These are phyloP conservation scores for Kryptopterus vitreolus DNA, from an alignment of 2,797 vertebrate species.

Conservation along the genomic window DNA sequence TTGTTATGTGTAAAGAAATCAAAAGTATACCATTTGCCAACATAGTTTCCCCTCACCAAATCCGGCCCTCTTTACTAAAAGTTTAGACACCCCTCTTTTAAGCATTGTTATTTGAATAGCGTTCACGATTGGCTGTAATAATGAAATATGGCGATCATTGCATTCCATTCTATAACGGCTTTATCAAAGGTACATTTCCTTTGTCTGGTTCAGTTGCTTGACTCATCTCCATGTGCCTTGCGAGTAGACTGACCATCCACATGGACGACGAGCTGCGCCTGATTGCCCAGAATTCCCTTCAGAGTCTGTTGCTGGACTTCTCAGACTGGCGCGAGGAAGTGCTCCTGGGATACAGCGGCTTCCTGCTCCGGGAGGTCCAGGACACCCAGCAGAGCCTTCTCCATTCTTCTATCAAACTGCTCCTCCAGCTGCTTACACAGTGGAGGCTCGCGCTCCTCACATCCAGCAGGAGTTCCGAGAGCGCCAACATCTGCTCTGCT, in stretches of 20 bases:
- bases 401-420: conserved; percentile 90
- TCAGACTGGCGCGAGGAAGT: conserved; percentile 97
- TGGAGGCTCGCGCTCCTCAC: conserved; percentile 92
- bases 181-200: too few species aligned
- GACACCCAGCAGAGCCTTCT: conserved; percentile 93
- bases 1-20: too few species aligned
- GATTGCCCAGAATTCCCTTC: conserved; percentile 96
- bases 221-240: background rate
- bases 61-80: too few species aligned
- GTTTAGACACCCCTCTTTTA: too few species aligned
- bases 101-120: too few species aligned
- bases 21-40: too few species aligned
- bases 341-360: conserved; percentile 94
- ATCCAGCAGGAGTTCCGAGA: conserved; percentile 64
- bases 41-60: too few species aligned
- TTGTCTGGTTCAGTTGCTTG: background rate
- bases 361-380: conserved; percentile 91
- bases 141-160: background rate
- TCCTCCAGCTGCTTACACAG: conserved; percentile 94
- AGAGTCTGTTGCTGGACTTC: conserved; percentile 94
- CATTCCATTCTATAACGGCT: too few species aligned
- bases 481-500: conserved; percentile 59
- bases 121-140: too few species aligned
- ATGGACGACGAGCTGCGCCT: conserved; percentile 98
- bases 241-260: conserved; percentile 90